Evolutionary conservation across 2,797 vertebrate genomes (phyloP), one percentile per base, ranked within the genome.

Genomic region (Alauda arvensis): DNA sequence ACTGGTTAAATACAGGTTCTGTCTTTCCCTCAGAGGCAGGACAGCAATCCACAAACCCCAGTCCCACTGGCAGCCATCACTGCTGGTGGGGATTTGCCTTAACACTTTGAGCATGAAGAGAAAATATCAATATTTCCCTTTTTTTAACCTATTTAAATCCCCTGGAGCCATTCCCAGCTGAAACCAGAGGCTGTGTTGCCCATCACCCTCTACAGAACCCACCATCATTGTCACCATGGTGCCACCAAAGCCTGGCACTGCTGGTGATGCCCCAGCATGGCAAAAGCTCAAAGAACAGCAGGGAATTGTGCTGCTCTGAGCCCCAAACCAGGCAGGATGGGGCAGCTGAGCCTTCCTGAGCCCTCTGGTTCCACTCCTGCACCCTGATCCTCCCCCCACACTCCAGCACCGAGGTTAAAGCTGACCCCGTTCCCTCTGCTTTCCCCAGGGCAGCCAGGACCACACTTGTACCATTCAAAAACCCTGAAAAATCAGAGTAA

Each of bases 351-450:
- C 45, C 53, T 39, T 40, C 59, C 62, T 2, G 4, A 55, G 19
- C 16, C n/a, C 43, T n/a, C n/a, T 1, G 1, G n/a, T 10, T 59
- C 26, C 2, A 0, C 20, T 21, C 10, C 18, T 10, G 13, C 6
- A 2, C 55, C 18, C 61, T 23, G 42, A 10, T 31, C 75, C 49
- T 45, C 12, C 18, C 2, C 11, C 23, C 4, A 0, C 1, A 9
- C 14, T 14, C 45, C 40, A 53, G 48, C 48, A 31, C 40, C 0
- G 0, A 31, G 31, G 10, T 7, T 18, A 29, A 42, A 67, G 18
- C 53, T 78, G 43, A 15, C 3, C 31, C 26, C 10, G 1, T 14
- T 52, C 67, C 48, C 0, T 9, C 29, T 26, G 12, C 26, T 45
- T 48, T 18, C 26, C 66, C 70, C 78, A 51, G 20, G 42, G 25